Evolutionary conservation across 1,140 invertebrate genomes (phyloP).

Genomic region (Gryllus bimaculatus): DNA sequence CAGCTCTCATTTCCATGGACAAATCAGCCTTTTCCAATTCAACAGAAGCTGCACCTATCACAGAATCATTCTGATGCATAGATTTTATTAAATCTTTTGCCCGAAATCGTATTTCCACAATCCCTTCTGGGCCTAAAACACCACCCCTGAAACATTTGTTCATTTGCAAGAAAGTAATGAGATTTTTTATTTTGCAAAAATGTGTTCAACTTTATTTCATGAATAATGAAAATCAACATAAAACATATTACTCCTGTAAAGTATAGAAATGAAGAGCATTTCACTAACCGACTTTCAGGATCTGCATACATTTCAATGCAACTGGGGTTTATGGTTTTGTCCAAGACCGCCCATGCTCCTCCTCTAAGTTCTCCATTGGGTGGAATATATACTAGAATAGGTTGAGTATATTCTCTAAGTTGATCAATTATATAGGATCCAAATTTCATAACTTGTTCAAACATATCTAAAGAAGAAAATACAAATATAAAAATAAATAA

Average conservation of each 20-base stretch:
- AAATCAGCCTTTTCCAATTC: conserved; percentile 31
- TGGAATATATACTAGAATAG: conserved; percentile 93
- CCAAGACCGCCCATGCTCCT: conserved; percentile 98
- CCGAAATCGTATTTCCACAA: conserved; percentile 96
- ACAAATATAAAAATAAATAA: not conserved
- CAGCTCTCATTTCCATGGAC: conserved; percentile 38
- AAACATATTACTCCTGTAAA: not conserved
- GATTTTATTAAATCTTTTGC: conserved; percentile 76
- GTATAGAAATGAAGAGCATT: not conserved
- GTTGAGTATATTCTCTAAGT: conserved; percentile 77
- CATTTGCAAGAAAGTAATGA: not conserved
- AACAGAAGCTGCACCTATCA: conserved; percentile 44
- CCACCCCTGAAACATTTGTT: conserved; percentile 57
- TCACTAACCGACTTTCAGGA: conserved; percentile 58
- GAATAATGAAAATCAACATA: not conserved
- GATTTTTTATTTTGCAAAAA: not conserved
- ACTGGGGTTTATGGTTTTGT: conserved; percentile 86
- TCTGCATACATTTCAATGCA: conserved; percentile 99
- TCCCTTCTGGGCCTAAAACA: conserved; percentile 91
- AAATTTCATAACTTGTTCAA: conserved; percentile 97
- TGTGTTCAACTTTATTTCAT: not conserved
- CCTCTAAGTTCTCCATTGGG: conserved; percentile 91
- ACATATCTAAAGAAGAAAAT: conserved; percentile 73
- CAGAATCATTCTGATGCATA: conserved; percentile 64
- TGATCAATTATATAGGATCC: conserved; percentile 97